Percentiles rank a stretch among this genome's conserved stretches.
These are phyloP conservation scores for Sciurus carolinensis DNA, from an alignment of 2,797 vertebrate species.

Conservation along the genomic window DNA sequence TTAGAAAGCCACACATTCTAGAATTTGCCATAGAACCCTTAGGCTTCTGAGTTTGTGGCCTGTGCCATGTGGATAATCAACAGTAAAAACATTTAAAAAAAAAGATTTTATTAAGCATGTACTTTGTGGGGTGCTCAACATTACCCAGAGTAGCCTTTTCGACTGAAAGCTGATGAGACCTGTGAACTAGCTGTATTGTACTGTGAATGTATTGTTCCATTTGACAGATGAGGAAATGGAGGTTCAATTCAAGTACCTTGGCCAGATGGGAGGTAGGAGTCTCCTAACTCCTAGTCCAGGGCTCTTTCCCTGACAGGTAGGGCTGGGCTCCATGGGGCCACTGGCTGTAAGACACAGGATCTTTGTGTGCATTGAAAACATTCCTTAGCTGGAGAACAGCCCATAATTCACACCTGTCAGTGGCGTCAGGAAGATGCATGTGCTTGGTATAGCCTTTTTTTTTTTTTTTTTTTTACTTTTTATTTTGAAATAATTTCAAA, in stretches of 20 bases:
- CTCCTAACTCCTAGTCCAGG: background rate
- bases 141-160: background rate
- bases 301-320: background rate
- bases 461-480: background rate
- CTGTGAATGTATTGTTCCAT: background rate
- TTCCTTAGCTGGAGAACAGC: background rate
- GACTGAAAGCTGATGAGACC: background rate
- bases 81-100: too few species aligned
- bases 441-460: background rate
- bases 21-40: background rate
- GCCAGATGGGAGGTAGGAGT: background rate
- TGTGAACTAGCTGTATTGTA: background rate
- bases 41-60: background rate
- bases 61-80: background rate
- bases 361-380: background rate
- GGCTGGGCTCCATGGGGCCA: background rate
- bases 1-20: background rate
- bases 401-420: background rate
- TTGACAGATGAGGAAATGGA: constrained; percentile 4
- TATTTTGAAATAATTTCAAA: constrained; percentile 39
- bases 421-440: background rate
- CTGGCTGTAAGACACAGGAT: background rate
- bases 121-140: background rate
- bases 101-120: constrained; percentile 10
- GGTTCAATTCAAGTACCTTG: background rate